Percentiles rank a stretch among this genome's conserved stretches.
These are phyloP conservation scores for Triops cancriformis DNA, from an alignment of 1,140 invertebrate species.

Conservation along the genomic window DNA sequence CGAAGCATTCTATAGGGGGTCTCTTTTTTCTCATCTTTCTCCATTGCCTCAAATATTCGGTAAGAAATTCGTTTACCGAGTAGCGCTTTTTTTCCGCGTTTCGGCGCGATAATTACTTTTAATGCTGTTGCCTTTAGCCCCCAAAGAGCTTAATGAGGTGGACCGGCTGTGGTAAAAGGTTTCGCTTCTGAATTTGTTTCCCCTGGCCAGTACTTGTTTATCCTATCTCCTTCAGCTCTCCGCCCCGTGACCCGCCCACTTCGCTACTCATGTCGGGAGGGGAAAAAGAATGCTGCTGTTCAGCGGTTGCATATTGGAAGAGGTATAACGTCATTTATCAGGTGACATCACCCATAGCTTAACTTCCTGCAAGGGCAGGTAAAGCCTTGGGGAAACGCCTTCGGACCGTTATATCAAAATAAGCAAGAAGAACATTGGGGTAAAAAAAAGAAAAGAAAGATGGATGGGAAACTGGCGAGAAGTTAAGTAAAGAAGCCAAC, in stretches of 20 bases:
- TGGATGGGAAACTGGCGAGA: background rate
- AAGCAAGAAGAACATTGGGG: background rate
- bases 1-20: background rate
- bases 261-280: background rate
- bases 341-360: slow-evolving; percentile 9
- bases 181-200: too few relatives aligned
- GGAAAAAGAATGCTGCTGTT: slow-evolving; percentile 1
- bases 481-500: background rate
- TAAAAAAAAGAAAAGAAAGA: background rate
- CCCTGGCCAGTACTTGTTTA: too few relatives aligned
- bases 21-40: background rate
- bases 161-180: too few relatives aligned
- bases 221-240: too few relatives aligned
- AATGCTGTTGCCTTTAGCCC: too few relatives aligned
- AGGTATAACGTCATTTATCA: slow-evolving; percentile 7
- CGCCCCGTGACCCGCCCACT: too few relatives aligned
- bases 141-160: too few relatives aligned
- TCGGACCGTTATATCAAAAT: background rate
- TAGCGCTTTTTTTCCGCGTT: too few relatives aligned
- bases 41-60: too few relatives aligned
- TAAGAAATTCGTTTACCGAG: too few relatives aligned
- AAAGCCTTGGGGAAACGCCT: background rate
- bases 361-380: background rate
- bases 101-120: too few relatives aligned
- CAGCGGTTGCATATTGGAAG: background rate